Percentiles rank a stretch among this genome's conserved stretches.
phyloP scores from a whole-genome alignment of 2,113 vertebrate species.

The Apodemus sylvaticus region DNA sequence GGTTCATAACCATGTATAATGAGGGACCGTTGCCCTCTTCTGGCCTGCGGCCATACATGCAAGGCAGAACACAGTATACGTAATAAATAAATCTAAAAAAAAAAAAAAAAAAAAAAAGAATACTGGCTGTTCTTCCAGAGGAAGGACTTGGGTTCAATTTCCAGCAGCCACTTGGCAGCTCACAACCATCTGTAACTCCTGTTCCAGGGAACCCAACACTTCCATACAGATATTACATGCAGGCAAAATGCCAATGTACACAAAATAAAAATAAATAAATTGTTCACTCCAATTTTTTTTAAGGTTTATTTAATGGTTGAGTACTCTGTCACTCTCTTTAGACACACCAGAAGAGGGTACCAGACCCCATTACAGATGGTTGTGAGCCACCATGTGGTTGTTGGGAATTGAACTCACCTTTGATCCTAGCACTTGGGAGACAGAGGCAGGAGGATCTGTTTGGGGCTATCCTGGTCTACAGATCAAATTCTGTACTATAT shows the following conservation, averaged over 20 bases:
- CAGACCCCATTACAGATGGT: too few relatives aligned
- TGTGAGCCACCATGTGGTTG: too few relatives aligned
- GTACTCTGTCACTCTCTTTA: too few relatives aligned
- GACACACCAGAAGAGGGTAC: too few relatives aligned
- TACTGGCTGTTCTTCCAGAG: background rate
- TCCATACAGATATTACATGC: background rate
- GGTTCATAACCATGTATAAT: background rate
- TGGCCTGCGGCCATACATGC: too few relatives aligned
- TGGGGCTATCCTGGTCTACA: background rate
- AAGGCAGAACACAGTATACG: too few relatives aligned
- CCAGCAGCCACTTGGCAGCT: background rate
- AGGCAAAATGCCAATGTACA: background rate
- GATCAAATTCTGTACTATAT: background rate
- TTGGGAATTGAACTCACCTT: too few relatives aligned
- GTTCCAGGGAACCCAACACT: background rate
- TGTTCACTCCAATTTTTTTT: background rate
- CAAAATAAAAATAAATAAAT: background rate
- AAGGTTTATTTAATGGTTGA: too few relatives aligned
- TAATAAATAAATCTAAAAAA: too few relatives aligned
- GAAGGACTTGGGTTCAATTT: background rate
- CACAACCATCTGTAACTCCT: background rate
- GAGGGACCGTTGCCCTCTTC: too few relatives aligned
- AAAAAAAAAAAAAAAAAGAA: too few relatives aligned
- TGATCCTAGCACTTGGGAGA: background rate
- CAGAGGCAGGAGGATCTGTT: background rate